Evolutionary conservation across 2,113 vertebrate genomes (phyloP).

Genomic region (Hypomesus transpacificus): DNA sequence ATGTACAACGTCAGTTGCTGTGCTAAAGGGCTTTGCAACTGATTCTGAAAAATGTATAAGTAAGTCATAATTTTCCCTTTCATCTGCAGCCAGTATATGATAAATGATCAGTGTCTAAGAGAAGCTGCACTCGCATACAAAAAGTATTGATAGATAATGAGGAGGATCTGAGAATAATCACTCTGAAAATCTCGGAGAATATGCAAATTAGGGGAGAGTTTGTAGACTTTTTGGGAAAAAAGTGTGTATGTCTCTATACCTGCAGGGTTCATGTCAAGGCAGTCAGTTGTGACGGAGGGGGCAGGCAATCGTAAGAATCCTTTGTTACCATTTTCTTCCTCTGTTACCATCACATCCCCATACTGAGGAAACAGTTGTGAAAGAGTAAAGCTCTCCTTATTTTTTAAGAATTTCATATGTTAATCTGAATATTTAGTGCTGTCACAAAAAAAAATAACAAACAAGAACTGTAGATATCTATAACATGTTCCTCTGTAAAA

Average conservation of each 20-base stretch:
- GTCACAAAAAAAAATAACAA: too few relatives aligned
- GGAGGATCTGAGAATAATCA: background rate
- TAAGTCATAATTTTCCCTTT: background rate
- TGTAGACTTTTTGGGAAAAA: background rate
- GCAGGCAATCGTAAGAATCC: constrained; percentile 77
- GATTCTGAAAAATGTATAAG: background rate
- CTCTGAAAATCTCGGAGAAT: background rate
- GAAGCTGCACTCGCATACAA: too few relatives aligned
- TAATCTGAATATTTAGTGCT: too few relatives aligned
- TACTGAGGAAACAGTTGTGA: constrained; percentile 65
- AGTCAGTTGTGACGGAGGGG: constrained; percentile 72
- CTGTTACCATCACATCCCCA: constrained; percentile 68
- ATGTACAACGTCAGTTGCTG: background rate
- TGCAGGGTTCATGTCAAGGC: constrained; percentile 82
- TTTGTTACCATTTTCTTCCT: constrained; percentile 41
- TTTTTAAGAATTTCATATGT: too few relatives aligned
- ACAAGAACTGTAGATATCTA: too few relatives aligned
- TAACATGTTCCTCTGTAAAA: too few relatives aligned
- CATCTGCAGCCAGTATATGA: too few relatives aligned
- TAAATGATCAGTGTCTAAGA: too few relatives aligned
- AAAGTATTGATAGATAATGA: background rate
- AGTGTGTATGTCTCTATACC: constrained; percentile 63
- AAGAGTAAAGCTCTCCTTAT: too few relatives aligned
- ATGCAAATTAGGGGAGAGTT: background rate
- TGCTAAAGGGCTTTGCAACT: background rate